phyloP scores from a whole-genome alignment of 2,113 vertebrate species.

The Colinus virginianus region DNA sequence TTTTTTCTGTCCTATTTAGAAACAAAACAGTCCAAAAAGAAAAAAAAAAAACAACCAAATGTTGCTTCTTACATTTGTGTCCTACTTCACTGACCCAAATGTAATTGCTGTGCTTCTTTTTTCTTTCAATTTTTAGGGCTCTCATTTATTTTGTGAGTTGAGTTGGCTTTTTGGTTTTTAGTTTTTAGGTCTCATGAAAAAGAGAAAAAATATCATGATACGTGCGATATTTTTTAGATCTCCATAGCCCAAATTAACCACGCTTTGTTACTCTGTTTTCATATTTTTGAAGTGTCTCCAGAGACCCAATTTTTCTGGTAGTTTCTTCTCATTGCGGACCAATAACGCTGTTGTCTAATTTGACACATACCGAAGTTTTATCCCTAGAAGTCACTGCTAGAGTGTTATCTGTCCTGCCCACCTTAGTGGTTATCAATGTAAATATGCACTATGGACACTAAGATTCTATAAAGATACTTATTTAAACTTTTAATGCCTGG shows the following conservation, averaged over 20 bases:
- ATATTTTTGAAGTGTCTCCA: background rate
- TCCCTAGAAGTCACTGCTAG: background rate
- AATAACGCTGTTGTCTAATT: background rate
- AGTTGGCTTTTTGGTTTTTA: background rate
- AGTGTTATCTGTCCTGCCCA: background rate
- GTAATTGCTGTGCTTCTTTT: background rate
- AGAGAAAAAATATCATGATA: background rate
- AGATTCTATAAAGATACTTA: background rate
- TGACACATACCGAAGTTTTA: background rate
- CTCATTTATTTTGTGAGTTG: background rate
- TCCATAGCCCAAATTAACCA: background rate
- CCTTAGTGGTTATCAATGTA: background rate
- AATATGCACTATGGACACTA: background rate
- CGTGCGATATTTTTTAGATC: background rate
- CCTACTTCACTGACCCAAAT: background rate
- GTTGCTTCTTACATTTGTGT: background rate
- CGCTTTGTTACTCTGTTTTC: background rate
- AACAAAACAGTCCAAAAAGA: background rate
- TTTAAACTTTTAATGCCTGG: background rate
- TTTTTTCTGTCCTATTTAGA: background rate
- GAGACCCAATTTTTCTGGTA: background rate
- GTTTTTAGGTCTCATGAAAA: background rate
- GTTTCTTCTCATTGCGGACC: background rate
- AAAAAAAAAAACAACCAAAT: background rate
- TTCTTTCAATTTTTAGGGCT: background rate